Conservation (phyloP, 2,888 invertebrate genomes). For the Harpalus rufipes region DNA sequence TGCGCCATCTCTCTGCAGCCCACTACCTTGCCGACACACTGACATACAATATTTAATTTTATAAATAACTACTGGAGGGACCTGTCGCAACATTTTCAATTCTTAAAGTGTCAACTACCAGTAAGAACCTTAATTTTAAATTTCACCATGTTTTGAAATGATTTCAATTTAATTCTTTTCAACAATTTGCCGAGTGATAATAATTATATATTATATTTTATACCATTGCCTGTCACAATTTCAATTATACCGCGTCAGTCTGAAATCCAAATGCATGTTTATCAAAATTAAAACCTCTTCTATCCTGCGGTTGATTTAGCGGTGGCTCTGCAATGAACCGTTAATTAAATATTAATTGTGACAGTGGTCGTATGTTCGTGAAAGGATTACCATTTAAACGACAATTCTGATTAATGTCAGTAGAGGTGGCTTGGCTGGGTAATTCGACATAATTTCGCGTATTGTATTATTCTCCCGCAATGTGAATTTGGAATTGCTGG, state of each 20-base stretch:
- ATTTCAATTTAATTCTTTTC: too few species aligned
- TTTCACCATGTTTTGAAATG: too few species aligned
- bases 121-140: too few species aligned
- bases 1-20: too few species aligned
- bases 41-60: too few species aligned
- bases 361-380: constrained; percentile 41
- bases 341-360: constrained; percentile 61
- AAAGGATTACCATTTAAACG: constrained; percentile 61
- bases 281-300: not conserved
- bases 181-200: not conserved
- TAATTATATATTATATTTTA: constrained; percentile 34
- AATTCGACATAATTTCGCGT: constrained; percentile 48
- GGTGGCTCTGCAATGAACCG: constrained; percentile 4
- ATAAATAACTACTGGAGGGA: too few species aligned
- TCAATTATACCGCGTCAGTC: constrained; percentile 15
- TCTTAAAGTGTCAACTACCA: too few species aligned
- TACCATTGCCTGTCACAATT: not conserved
- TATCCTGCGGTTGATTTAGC: not conserved
- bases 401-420: constrained; percentile 59
- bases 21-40: too few species aligned
- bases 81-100: too few species aligned
- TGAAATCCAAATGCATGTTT: not conserved
- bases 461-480: constrained; percentile 5
- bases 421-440: constrained; percentile 1
- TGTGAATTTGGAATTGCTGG: constrained; percentile 26